Evolutionary conservation across 2,797 vertebrate genomes (phyloP).

Genomic region (Glossophaga mutica): DNA sequence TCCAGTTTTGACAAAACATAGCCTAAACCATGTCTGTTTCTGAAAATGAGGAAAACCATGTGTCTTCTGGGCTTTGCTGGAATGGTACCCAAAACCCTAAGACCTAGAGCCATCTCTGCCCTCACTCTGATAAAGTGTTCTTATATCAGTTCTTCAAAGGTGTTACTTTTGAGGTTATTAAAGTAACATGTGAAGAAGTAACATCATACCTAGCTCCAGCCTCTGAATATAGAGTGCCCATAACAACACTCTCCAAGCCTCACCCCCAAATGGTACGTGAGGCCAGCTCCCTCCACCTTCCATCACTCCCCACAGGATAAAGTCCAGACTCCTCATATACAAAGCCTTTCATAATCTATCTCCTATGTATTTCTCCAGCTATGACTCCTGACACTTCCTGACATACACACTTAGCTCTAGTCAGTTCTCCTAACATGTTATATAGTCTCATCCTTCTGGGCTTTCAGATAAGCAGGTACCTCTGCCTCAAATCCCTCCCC

Average conservation of each 20-base stretch:
- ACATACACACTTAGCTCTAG: background rate
- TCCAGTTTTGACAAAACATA: background rate
- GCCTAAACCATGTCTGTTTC: background rate
- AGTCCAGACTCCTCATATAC: background rate
- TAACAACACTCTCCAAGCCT: background rate
- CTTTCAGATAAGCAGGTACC: background rate
- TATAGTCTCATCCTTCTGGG: background rate
- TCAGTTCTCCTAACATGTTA: background rate
- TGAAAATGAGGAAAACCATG: background rate
- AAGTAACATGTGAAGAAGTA: background rate
- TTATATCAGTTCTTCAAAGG: background rate
- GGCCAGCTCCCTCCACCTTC: background rate
- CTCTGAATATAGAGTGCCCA: background rate
- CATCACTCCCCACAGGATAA: background rate
- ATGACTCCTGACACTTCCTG: background rate
- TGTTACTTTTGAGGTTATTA: background rate
- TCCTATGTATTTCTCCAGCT: background rate
- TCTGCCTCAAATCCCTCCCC: background rate
- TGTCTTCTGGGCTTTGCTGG: background rate
- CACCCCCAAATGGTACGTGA: background rate
- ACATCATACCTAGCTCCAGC: background rate
- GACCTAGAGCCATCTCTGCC: background rate
- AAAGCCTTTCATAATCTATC: background rate
- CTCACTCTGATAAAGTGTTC: background rate
- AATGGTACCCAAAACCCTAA: background rate